A percentile compares a stretch with the other conserved stretches of the same genome.
Conservation (phyloP, 2,888 invertebrate species). For the Aplocera efformata region DNA sequence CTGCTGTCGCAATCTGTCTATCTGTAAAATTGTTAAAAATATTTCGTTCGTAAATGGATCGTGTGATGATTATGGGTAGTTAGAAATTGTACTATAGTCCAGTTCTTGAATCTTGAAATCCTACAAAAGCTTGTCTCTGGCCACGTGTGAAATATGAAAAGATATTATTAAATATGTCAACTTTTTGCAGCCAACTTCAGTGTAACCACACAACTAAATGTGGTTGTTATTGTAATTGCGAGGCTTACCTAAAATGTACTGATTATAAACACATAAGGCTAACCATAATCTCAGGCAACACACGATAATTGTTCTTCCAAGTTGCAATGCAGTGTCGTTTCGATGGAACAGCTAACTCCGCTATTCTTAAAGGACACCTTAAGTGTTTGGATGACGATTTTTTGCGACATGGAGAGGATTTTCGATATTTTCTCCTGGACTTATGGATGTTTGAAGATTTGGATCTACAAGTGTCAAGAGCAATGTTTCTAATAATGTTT, state of each 20-base stretch:
- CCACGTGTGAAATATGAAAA: too few species aligned
- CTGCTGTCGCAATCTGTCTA: slow-evolving; percentile 54
- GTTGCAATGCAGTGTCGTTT: slow-evolving; percentile 65
- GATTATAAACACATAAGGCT: too few species aligned
- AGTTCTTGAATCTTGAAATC: too few species aligned
- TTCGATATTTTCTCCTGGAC: slow-evolving; percentile 6
- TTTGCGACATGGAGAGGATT: slow-evolving; percentile 3
- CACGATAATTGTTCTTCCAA: slow-evolving; percentile 50
- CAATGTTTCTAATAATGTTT: not conserved
- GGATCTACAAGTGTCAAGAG: slow-evolving; percentile 12
- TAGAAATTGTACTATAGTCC: too few species aligned
- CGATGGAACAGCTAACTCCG: slow-evolving; percentile 58
- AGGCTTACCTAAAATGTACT: too few species aligned
- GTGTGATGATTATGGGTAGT: too few species aligned
- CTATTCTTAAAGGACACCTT: slow-evolving; percentile 54
- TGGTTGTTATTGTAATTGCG: too few species aligned
- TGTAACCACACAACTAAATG: too few species aligned
- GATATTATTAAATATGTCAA: too few species aligned
- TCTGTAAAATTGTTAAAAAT: slow-evolving; percentile 40
- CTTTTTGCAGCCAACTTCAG: too few species aligned
- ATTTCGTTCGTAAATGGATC: too few species aligned
- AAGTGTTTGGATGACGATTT: slow-evolving; percentile 1
- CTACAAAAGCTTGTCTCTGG: too few species aligned
- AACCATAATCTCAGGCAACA: slow-evolving; percentile 62
- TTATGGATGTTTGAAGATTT: slow-evolving; percentile 8